Conservation (phyloP, 2,113 vertebrate species). For the Oophaga pumilio region DNA sequence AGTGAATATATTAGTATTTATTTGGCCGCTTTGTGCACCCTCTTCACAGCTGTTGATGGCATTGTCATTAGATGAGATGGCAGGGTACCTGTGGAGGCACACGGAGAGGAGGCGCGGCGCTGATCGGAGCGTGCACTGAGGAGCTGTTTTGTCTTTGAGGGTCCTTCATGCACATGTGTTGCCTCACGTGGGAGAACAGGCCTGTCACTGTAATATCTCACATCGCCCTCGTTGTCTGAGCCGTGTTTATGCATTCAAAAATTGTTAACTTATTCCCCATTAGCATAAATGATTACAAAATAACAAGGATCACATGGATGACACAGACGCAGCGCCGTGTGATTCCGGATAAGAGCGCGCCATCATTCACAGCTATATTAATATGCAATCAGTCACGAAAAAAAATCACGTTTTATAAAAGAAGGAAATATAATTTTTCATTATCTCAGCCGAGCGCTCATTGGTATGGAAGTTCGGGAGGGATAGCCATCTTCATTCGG, state of each 20-base stretch:
- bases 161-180: not conserved
- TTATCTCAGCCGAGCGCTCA: too few species aligned
- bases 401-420: not conserved
- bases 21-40: not conserved
- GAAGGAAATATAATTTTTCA: not conserved
- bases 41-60: not conserved
- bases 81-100: not conserved
- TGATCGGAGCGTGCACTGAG: not conserved
- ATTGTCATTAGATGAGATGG: not conserved
- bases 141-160: not conserved
- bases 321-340: not conserved
- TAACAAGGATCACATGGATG: not conserved
- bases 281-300: not conserved
- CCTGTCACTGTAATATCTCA: not conserved
- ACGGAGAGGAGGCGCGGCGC: not conserved
- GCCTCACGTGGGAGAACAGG: constrained; percentile 3
- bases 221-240: not conserved
- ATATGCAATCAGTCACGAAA: not conserved
- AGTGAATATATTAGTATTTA: not conserved
- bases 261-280: not conserved
- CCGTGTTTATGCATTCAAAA: not conserved
- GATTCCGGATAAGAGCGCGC: not conserved
- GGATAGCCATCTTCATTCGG: too few species aligned
- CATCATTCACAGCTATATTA: not conserved
- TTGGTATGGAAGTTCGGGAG: too few species aligned